Evolutionary conservation across 2,113 vertebrate species (phyloP), one percentile per base, ranked within the genome.

Genomic region (Pristiophorus japonicus): DNA sequence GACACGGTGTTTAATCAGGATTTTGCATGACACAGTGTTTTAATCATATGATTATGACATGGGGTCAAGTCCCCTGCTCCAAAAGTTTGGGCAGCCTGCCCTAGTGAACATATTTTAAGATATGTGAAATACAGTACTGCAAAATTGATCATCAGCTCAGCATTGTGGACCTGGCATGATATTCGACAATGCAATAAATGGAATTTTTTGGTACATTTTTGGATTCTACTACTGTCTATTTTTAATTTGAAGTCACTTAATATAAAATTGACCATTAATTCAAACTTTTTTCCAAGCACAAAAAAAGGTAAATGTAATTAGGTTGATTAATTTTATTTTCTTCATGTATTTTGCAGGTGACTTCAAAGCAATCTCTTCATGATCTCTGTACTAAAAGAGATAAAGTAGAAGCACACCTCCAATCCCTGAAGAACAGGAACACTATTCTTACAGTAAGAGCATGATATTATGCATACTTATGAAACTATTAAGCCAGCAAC

Each of bases 371-470:
- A 95, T 95, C 22, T 11, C 22, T 97, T 96, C 96, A 97, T 38
- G 97, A 97, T 70, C 96, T 98, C 42, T 95, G 96, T 95, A 96
- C 51, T 3, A 97, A 98, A 95, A 96, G 85, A 45, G 95, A 96
- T 85, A 97, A 88, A 96, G 96, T 96, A 0, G 96, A 97, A 62
- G 97, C 97, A 2, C 97, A 97, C 81, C 96, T 98, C 47, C 96
- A 97, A 95, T 98, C 97, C 78, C 96, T 98, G 95, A 98, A 97
- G 96, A 98, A 97, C 95, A 97, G 97, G 59, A 97, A 96, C 92
- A 96, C 96, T 0, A 96, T 97, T 95, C 97, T 98, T 5, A 96
- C 96, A 75, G 98, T 98, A 95, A 97, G 98, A 96, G 34, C 4
- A 38, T 1, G 6, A 91, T 91, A 90, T 90, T 59, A 90, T 90